Base-by-base conservation (phyloP, 1,140 invertebrate genomes). In the Orchestia grillus region DNA sequence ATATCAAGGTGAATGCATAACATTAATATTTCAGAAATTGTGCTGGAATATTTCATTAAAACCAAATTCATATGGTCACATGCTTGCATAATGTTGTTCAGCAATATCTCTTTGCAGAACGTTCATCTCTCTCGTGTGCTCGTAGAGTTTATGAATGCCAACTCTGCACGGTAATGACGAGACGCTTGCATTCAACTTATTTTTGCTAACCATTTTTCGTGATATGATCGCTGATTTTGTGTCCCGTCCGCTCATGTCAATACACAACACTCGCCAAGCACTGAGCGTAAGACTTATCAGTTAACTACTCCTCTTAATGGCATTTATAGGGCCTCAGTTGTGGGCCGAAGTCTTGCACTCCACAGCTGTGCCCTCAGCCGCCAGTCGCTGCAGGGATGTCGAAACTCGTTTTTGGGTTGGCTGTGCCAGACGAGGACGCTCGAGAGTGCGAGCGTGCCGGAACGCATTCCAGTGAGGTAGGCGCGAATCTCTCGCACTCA, bases 401-500 rank as follows among this genome's bases (percentile, higher is more conserved):
- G 19, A 19, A 53, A 53, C 47, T 53, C 47, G 47, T 53, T 53
- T 53, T 6, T 6, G 6, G 6, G 47, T 6, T 19, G 11, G 62
- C 62, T 77, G 62, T 77, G 11, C 62, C 47, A 77, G 62, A 23
- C 36, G 62, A 77, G 62, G 47, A 77, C 36, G 62, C 62, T 77
- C 62, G 62, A 28, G 36, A 77, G 62, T 77, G 19, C 19, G 19
- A 42, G 41, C 8, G 44, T 42, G 88, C 88, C 88, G 88, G 88
- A 77, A 77, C 62, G 62, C 62, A 77, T 77, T 77, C 62, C 62
- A 77, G 62, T 91, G 88, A 43, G 41, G 88, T 91, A 91, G 88
- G 88, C 88, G 88, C 88, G 88, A 91, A 91, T 42, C 88, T 43
- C 88, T 91, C 88, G 88, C 88, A 91, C 88, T 91, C 44, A 42